These are phyloP conservation scores for Smutsia gigantea DNA, from an alignment of 2,797 vertebrate species.

Conservation along the genomic window DNA sequence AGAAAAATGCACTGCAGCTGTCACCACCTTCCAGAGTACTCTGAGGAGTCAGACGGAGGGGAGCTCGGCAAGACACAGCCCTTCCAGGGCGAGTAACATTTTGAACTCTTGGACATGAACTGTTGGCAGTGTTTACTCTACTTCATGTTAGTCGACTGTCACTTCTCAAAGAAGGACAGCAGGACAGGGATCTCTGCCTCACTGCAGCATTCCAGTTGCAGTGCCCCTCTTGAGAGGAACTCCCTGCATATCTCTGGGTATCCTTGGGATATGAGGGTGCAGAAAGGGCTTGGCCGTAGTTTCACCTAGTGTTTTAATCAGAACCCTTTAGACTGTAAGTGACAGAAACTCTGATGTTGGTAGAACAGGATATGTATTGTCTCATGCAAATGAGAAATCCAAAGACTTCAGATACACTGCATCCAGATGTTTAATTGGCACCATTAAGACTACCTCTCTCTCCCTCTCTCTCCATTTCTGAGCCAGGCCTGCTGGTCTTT, in stretches of 20 bases:
- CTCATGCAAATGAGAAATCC: neutral
- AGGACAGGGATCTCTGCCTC: neutral
- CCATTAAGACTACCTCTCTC: neutral
- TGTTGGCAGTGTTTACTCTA: neutral
- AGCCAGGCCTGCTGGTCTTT: neutral
- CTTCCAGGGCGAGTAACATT: neutral
- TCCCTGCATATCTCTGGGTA: neutral
- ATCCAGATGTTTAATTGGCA: neutral
- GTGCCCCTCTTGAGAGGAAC: neutral
- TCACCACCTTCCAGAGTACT: neutral
- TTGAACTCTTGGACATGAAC: neutral
- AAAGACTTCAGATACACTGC: neutral
- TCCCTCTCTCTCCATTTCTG: neutral
- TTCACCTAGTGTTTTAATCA: constrained; percentile 24
- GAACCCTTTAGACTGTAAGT: neutral
- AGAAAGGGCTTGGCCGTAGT: neutral
- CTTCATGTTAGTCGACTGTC: neutral
- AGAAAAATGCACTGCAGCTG: neutral
- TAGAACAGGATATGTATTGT: neutral
- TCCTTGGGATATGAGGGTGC: neutral
- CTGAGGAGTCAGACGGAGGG: neutral
- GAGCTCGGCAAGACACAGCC: neutral
- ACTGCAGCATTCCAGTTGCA: neutral
- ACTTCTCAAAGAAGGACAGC: neutral
- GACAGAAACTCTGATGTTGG: neutral